phyloP scores from a whole-genome alignment of 2,888 invertebrate genomes.

The Catocala nupta region DNA sequence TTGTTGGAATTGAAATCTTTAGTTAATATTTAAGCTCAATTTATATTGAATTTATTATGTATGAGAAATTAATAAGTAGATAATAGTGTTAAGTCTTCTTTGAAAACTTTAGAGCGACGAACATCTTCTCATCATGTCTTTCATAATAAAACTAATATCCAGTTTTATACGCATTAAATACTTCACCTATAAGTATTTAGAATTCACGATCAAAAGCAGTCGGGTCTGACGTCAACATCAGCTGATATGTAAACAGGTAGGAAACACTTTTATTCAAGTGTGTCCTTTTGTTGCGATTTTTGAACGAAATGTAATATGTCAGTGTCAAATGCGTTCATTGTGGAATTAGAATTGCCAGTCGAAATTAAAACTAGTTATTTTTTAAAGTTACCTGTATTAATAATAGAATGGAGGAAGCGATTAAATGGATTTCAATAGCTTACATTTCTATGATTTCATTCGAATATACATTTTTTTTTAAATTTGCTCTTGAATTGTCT shows the following conservation, averaged over 20 bases:
- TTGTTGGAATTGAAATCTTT: constrained; percentile 50
- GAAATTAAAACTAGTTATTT: constrained; percentile 39
- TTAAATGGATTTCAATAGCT: constrained; percentile 26
- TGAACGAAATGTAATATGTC: constrained; percentile 28
- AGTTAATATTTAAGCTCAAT: constrained; percentile 46
- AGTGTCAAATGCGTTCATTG: constrained; percentile 39
- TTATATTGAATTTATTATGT: constrained; percentile 38
- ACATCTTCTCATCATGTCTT: neutral
- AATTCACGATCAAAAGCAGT: constrained; percentile 41
- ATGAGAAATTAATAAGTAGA: constrained; percentile 33
- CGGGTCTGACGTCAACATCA: constrained; percentile 39
- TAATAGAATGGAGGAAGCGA: constrained; percentile 26
- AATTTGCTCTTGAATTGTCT: too few species aligned
- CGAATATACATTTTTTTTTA: too few species aligned
- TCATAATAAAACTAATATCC: neutral
- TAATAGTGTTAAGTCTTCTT: constrained; percentile 40
- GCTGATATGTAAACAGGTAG: constrained; percentile 28
- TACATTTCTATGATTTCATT: constrained; percentile 20
- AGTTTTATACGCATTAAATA: constrained; percentile 1
- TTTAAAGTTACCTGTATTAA: constrained; percentile 45
- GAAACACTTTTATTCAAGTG: constrained; percentile 29
- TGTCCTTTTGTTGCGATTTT: constrained; percentile 39
- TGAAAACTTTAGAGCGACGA: constrained; percentile 2
- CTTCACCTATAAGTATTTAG: neutral
- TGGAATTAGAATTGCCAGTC: constrained; percentile 39